Base-by-base conservation (phyloP, 37 sponge, comb jelly and placozoan species). In the Halisarca cf. caerulea region DNA sequence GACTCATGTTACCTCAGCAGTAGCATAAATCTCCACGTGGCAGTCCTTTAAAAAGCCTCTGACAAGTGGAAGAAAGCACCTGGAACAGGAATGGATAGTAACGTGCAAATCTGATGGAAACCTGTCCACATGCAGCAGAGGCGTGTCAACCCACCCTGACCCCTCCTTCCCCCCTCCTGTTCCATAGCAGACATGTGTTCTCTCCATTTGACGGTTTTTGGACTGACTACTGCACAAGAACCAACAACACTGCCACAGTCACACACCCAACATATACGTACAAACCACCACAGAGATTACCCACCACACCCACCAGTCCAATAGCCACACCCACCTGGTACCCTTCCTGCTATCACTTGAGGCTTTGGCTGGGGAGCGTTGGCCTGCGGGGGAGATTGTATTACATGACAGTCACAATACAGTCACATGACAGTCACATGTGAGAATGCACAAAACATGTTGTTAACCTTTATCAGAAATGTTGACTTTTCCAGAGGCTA, bases 111-210 rank as follows among this genome's bases (percentile, higher is more conserved):
- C n/a, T n/a, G n/a, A 17, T 55, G 57, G 17, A 20, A 55, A 55
- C 4, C 18, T 15, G 7, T 21, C 25, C 71, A 69, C 71, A 69
- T 4, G 37, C 25, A 74, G 21, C 44, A 44, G 20, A 74, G 43
- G 41, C 45, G 36, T 8, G 43, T 39, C 14, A 15, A 82, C 83
- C 55, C 24, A 90, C 90, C 78, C 55, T 18, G 81, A 43, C 23
- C 79, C 83, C 83, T 92, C 93, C 42, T 89, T 82, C 4, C 90
- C 93, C 24, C 93, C 93, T 27, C 80, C 87, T 33, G 43, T 78
- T 5, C 93, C 93, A 80, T 80, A 92, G 28, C 36, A 86, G 59
- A 87, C 64, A 66, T 84, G 32, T 77, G 79, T 86, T 23, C 91
- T 83, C 45, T 91, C 91, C 35, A 70, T 8, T 7, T 40, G 59